Evolutionary conservation across 2,888 invertebrate species (phyloP), one percentile per base, ranked within the genome.

Genomic region (Catonia carolina): DNA sequence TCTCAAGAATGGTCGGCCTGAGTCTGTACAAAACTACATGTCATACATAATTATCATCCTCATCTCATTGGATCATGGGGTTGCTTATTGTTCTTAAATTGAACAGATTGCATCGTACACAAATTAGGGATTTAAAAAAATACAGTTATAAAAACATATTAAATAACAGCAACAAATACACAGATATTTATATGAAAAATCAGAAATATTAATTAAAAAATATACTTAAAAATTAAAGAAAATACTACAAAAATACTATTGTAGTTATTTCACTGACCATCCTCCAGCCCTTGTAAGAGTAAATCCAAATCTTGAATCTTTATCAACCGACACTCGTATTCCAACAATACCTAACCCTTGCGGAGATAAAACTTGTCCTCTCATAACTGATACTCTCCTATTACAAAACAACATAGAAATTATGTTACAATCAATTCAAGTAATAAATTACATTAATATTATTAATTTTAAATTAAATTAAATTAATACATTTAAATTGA

Each of bases 321-420:
- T 82, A 76, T 93, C 92, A 68, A 98, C 94, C 62, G 93, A 92
- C 58, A 99, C 96, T 66, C 97, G 83, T 72, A 99, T 96, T 71
- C 98, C 98, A 72, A 94, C 88, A 76, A 99, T 88, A 65, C 97
- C 95, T 66, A 94, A 84, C 63, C 95, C 94, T 77, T 95, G 94
- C 60, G 89, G 86, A 61, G 93, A 89, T 66, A 95, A 85, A 70
- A 99, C 96, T 77, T 92, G 90, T 66, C 99, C 99, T 71, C 98
- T 85, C 83, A 99, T 94, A 73, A 99, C 97, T 70, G 98, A 94
- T 69, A 95, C 97, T 73, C 97, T 93, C 79, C 98, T 99, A 84
- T 78, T 15, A 48, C 37, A 53, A 51, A 18, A 35, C 20, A 18
- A 31, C 14, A 31, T 14, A 48, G 17, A 12, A 31, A 48, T 27